Evolutionary conservation across 1,140 invertebrate species (phyloP).

Genomic region (Drosophila mayri): DNA sequence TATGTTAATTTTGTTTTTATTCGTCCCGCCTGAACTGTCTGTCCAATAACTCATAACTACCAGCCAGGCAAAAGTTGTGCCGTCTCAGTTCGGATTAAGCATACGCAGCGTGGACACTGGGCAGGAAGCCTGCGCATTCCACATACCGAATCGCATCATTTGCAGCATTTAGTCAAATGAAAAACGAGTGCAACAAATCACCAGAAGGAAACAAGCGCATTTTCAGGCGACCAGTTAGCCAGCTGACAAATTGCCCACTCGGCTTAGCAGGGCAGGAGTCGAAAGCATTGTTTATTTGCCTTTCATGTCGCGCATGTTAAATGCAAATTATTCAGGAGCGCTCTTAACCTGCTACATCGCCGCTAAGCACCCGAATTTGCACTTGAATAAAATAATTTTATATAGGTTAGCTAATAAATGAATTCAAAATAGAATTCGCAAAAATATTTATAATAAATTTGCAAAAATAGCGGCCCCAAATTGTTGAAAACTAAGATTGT

Average conservation of each 20-base stretch:
- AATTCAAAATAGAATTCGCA: neutral
- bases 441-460: too few species aligned
- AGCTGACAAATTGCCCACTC: constrained; percentile 77
- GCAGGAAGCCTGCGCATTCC: constrained; percentile 35
- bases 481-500: neutral
- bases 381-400: constrained; percentile 10
- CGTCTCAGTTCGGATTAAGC: constrained; percentile 50
- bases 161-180: constrained; percentile 71
- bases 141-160: constrained; percentile 79
- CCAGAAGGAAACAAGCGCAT: constrained; percentile 63
- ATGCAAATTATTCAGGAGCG: constrained; percentile 77
- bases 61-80: constrained; percentile 57
- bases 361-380: constrained; percentile 14
- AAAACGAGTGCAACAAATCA: constrained; percentile 82
- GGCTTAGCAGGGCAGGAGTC: constrained; percentile 6
- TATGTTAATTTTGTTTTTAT: constrained; percentile 71
- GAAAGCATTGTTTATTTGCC: constrained; percentile 75
- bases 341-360: constrained; percentile 50
- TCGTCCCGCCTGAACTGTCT: constrained; percentile 18
- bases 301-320: constrained; percentile 82
- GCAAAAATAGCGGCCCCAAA: too few species aligned
- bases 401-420: neutral
- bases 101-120: constrained; percentile 46
- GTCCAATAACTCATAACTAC: constrained; percentile 59
- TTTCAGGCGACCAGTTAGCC: constrained; percentile 65